Conservation (phyloP, 2,888 invertebrate species). For the Uloborus plumipes region DNA sequence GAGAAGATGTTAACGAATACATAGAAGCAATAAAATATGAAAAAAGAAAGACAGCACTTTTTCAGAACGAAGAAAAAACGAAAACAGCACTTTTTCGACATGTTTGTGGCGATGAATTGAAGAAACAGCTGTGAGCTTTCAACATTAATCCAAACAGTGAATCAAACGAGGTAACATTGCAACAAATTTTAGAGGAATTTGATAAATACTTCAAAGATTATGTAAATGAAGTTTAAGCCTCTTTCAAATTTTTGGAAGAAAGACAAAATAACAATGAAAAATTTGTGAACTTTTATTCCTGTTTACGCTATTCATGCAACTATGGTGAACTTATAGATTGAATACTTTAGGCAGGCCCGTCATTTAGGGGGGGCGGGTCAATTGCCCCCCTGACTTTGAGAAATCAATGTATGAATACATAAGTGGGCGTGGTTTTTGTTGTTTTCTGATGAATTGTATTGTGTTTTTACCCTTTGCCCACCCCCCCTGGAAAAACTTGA, state of each 20-base stretch:
- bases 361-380: no score
- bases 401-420: no score
- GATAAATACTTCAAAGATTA: conserved; percentile 1
- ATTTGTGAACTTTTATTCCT: not conserved
- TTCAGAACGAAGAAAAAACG: no score
- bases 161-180: not conserved
- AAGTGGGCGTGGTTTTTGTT: no score
- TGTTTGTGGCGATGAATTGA: conserved; percentile 7
- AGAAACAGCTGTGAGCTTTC: no score
- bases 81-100: conserved; percentile 13
- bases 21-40: conserved; percentile 12
- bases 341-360: no score
- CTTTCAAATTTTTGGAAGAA: not conserved
- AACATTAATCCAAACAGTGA: not conserved
- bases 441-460: no score
- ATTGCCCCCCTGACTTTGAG: no score
- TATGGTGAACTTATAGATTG: conserved; percentile 1
- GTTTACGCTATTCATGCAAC: not conserved
- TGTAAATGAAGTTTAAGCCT: conserved; percentile 8
- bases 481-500: no score
- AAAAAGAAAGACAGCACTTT: not conserved
- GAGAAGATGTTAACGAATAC: conserved; percentile 25
- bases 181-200: conserved; percentile 2
- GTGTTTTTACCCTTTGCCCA: no score
- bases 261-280: not conserved